Evolutionary conservation across 53 echinoderm and acorn worm genomes (phyloP).

Genomic region (Paracentrotus lividus): DNA sequence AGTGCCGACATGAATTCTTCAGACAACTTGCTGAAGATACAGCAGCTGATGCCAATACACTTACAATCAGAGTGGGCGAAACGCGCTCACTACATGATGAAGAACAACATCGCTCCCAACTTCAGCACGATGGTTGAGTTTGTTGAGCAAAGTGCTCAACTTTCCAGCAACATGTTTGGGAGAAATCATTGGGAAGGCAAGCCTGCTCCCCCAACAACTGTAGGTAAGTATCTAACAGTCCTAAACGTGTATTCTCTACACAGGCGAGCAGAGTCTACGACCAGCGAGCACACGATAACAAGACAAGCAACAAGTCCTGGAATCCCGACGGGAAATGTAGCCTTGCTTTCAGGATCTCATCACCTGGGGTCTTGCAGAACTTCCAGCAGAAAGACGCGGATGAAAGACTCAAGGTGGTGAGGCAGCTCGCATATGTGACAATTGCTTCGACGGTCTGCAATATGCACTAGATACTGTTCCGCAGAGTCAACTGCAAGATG

Average conservation of each 20-base stretch:
- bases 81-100: slow-evolving; percentile 15
- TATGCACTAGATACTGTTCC: slow-evolving; percentile 60
- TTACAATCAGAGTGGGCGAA: slow-evolving; percentile 35
- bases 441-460: slow-evolving; percentile 68
- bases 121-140: slow-evolving; percentile 39
- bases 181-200: slow-evolving; percentile 11
- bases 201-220: background rate
- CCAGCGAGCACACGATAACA: too few species aligned
- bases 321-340: too few species aligned
- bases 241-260: background rate
- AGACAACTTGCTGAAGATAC: slow-evolving; percentile 58
- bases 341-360: too few species aligned
- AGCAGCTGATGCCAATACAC: slow-evolving; percentile 20
- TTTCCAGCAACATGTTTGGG: slow-evolving; percentile 69
- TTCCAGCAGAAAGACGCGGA: background rate
- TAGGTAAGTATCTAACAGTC: background rate
- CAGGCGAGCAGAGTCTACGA: background rate
- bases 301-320: too few species aligned
- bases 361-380: slow-evolving; percentile 26
- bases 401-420: slow-evolving; percentile 59
- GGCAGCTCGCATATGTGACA: slow-evolving; percentile 72
- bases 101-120: background rate
- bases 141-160: slow-evolving; percentile 57
- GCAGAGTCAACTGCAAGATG: background rate
- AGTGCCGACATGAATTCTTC: slow-evolving; percentile 63